Evolutionary conservation across 92 coral and sea anemone species (phyloP).

Genomic region (Porites evermanni): DNA sequence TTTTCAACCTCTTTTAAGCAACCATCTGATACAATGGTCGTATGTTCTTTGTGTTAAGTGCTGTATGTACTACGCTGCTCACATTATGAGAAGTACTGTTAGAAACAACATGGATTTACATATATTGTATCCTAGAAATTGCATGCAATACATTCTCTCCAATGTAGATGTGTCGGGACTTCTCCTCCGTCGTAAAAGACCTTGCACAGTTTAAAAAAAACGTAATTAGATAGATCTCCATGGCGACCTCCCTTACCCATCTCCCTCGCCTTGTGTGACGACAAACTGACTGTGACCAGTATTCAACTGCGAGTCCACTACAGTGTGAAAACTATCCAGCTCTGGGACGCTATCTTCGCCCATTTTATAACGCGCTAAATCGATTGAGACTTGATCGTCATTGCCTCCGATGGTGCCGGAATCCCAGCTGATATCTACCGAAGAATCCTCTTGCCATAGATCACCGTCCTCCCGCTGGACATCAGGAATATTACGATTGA

Average conservation of each 20-base stretch:
- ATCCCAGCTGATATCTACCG: slow-evolving; percentile 44
- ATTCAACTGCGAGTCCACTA: slow-evolving; percentile 41
- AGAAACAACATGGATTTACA: no score
- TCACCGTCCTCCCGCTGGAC: slow-evolving; percentile 16
- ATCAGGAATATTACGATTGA: slow-evolving; percentile 30
- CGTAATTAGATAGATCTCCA: no score
- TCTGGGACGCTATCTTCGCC: slow-evolving; percentile 18
- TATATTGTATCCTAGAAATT: no score
- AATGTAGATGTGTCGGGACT: no score
- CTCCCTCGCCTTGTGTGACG: slow-evolving; percentile 51
- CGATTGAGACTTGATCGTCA: slow-evolving; percentile 43
- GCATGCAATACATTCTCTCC: no score
- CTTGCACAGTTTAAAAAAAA: no score
- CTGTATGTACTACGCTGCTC: no score
- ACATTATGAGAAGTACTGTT: no score
- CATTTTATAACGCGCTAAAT: slow-evolving; percentile 59
- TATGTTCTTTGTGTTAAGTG: no score
- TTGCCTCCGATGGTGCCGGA: slow-evolving; percentile 41
- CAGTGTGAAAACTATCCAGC: slow-evolving; percentile 38
- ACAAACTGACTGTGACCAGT: slow-evolving; percentile 49
- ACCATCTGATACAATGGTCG: no score
- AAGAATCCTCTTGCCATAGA: slow-evolving; percentile 30
- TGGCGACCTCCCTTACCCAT: slow-evolving; percentile 35
- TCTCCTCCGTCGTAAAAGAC: no score
- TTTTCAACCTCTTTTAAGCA: no score